These are phyloP conservation scores for Cosmorhoe ocellata DNA, from an alignment of 2,888 invertebrate genomes.

Conservation along the genomic window DNA sequence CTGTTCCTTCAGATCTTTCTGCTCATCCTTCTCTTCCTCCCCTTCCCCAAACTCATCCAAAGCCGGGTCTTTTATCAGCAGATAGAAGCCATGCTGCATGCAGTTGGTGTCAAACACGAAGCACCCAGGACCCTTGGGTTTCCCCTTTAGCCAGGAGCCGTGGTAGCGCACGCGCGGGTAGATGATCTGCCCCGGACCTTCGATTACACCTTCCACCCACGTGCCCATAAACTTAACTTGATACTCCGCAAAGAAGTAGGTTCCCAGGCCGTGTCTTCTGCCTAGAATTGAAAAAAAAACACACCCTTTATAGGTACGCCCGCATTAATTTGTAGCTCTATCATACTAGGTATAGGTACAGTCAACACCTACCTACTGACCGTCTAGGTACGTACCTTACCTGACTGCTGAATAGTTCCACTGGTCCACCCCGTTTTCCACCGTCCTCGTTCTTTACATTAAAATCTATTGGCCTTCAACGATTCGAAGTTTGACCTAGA, in stretches of 20 bases:
- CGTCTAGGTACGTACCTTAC: too few relatives aligned
- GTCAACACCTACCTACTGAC: too few relatives aligned
- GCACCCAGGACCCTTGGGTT: slow-evolving; percentile 88
- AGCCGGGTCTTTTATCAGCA: slow-evolving; percentile 80
- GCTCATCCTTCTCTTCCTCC: slow-evolving; percentile 70
- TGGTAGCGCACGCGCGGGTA: slow-evolving; percentile 86
- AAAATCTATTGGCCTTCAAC: too few relatives aligned
- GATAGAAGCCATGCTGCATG: slow-evolving; percentile 89
- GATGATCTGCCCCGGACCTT: slow-evolving; percentile 88
- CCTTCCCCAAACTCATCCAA: slow-evolving; percentile 64
- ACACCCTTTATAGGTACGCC: too few relatives aligned
- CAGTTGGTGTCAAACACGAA: slow-evolving; percentile 89
- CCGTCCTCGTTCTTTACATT: too few relatives aligned
- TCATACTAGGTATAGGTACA: too few relatives aligned
- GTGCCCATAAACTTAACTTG: slow-evolving; percentile 87
- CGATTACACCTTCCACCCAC: slow-evolving; percentile 88
- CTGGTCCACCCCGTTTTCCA: too few relatives aligned
- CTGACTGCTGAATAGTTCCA: too few relatives aligned
- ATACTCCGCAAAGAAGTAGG: slow-evolving; percentile 85
- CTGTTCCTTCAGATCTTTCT: slow-evolving; percentile 60
- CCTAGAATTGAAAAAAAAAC: slow-evolving; percentile 1
- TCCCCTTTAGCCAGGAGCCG: slow-evolving; percentile 86
- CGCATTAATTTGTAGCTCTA: too few relatives aligned
- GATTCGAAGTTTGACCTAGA: too few relatives aligned
- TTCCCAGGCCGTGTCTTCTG: slow-evolving; percentile 87